Evolutionary conservation across 2,797 vertebrate genomes (phyloP).

Genomic region (Yasuhikotakia modesta): DNA sequence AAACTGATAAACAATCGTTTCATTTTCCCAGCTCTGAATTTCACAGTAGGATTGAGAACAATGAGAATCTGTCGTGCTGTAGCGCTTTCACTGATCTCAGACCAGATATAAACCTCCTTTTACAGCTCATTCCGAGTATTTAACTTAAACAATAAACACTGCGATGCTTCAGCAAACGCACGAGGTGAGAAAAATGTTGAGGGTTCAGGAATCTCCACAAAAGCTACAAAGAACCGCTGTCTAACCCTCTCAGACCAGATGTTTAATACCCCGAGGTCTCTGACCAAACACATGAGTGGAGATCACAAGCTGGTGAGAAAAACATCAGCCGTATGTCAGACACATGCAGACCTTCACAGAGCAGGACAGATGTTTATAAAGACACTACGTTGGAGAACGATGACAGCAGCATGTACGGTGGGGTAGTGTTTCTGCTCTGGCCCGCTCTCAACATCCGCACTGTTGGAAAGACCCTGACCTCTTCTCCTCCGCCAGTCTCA

Average conservation of each 20-base stretch:
- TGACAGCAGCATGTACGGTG: not conserved
- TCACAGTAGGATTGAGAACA: conserved; percentile 9
- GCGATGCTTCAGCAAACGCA: conserved; percentile 15
- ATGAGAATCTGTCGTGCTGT: conserved; percentile 6
- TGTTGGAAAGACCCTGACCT: conserved; percentile 33
- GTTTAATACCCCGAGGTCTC: conserved; percentile 38
- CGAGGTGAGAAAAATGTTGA: not conserved
- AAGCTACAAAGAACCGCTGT: conserved; percentile 27
- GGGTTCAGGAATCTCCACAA: conserved; percentile 27
- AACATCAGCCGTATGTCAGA: conserved; percentile 18
- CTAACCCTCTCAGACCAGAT: conserved; percentile 29
- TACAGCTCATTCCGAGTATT: not conserved
- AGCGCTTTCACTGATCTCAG: not conserved
- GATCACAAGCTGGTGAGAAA: conserved; percentile 44
- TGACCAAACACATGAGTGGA: conserved; percentile 38
- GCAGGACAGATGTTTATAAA: not conserved
- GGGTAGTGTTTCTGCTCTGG: conserved; percentile 19
- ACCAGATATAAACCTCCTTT: not conserved
- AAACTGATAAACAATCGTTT: conserved; percentile 32
- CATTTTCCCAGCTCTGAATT: conserved; percentile 1
- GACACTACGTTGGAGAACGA: too few species aligned
- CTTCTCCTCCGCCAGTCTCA: conserved; percentile 35
- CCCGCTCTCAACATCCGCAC: conserved; percentile 15
- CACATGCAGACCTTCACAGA: not conserved
- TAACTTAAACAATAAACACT: conserved; percentile 21